A percentile compares a stretch with the other conserved stretches of the same genome.
Evolutionary conservation across 2,113 vertebrate species (phyloP).

Genomic region (Prietella phreatophila): DNA sequence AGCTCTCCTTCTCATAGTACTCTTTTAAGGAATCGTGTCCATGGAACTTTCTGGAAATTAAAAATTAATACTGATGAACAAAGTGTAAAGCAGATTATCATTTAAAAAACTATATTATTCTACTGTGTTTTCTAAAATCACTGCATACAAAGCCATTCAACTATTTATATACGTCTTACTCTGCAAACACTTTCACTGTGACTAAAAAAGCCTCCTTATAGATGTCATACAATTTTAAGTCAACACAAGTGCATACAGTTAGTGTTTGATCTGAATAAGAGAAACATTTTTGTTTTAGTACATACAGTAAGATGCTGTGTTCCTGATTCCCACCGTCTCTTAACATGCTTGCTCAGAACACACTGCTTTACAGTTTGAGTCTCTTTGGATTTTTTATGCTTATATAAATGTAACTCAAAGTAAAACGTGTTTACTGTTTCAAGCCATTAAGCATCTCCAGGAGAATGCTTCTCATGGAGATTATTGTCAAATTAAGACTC

Average conservation of each 20-base stretch:
- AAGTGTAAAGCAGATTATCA: too few relatives aligned
- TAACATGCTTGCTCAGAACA: background rate
- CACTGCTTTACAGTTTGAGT: background rate
- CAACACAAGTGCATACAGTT: background rate
- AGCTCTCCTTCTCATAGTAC: slow-evolving; percentile 97
- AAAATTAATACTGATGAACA: slow-evolving; percentile 7
- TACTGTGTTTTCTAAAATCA: background rate
- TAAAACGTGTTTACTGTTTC: background rate
- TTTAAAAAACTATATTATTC: background rate
- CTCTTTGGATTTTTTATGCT: background rate
- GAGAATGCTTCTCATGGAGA: background rate
- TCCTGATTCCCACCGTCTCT: background rate
- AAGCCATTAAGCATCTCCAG: background rate
- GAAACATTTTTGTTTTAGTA: background rate
- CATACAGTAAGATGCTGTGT: background rate
- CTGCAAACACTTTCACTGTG: background rate
- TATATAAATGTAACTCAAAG: background rate
- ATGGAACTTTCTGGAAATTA: slow-evolving; percentile 86
- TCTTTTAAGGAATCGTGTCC: slow-evolving; percentile 92
- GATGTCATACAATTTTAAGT: background rate
- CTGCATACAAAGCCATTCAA: background rate
- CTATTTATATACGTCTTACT: background rate
- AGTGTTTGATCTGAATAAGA: background rate
- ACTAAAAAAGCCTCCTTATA: background rate
- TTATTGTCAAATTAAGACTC: background rate